These are phyloP conservation scores for Euglossa dilemma DNA, from an alignment of 1,140 invertebrate genomes.

Conservation along the genomic window DNA sequence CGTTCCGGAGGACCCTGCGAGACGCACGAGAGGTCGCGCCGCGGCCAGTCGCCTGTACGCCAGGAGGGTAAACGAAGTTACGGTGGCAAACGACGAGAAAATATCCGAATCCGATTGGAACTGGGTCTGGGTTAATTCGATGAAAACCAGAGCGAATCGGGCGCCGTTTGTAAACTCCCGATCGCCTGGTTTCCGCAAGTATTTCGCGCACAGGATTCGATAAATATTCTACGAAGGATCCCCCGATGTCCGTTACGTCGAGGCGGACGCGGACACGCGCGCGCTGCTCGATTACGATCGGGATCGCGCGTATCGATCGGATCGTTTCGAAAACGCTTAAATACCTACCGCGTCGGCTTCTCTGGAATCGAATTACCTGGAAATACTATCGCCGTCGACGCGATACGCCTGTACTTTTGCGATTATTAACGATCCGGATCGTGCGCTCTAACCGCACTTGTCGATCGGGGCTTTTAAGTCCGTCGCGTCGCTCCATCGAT, in stretches of 20 bases:
- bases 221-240: constrained; percentile 47
- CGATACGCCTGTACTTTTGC: constrained; percentile 42
- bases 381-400: constrained; percentile 50
- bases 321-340: constrained; percentile 52
- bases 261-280: background rate
- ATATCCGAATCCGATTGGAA: constrained; percentile 22
- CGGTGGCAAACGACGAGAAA: background rate
- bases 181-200: constrained; percentile 34
- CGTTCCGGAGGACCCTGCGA: no score
- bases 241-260: background rate
- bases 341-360: constrained; percentile 29
- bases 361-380: constrained; percentile 41
- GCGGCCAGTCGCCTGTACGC: background rate
- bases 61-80: background rate
- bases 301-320: constrained; percentile 27
- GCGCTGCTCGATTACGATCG: constrained; percentile 34
- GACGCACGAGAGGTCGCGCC: no score
- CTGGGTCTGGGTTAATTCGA: constrained; percentile 43
- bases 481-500: constrained; percentile 10
- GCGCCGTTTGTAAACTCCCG: constrained; percentile 7
- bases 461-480: constrained; percentile 20
- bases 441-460: background rate
- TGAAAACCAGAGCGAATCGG: constrained; percentile 23
- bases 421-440: constrained; percentile 44
- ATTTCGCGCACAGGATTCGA: constrained; percentile 34